phyloP scores from a whole-genome alignment of 2,797 vertebrate genomes.

The Sebastes variabilis region DNA sequence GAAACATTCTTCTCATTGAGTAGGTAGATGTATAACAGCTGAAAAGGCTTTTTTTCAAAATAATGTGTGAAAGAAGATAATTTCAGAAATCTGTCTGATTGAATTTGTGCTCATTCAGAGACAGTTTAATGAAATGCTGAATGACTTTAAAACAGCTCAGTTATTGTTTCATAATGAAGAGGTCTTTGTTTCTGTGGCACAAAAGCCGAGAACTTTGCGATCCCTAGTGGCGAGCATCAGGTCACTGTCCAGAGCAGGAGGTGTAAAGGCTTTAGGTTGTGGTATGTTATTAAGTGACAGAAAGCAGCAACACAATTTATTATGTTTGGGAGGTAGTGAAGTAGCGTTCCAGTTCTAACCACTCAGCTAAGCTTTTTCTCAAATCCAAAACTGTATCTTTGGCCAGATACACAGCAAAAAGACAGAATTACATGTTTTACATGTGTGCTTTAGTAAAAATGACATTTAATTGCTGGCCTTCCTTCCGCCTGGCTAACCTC shows the following conservation, averaged over 20 bases:
- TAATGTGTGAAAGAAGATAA: no score
- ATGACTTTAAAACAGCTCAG: no score
- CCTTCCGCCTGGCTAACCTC: slow-evolving; percentile 15
- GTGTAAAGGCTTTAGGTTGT: neutral
- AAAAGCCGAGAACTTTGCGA: no score
- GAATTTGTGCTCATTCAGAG: no score
- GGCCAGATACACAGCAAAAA: neutral
- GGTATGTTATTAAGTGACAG: neutral
- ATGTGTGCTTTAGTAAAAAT: slow-evolving; percentile 6
- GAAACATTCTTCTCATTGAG: no score
- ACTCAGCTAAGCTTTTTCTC: neutral
- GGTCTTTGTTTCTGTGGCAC: no score
- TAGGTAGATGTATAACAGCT: no score
- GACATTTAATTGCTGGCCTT: slow-evolving; percentile 29
- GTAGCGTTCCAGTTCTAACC: neutral
- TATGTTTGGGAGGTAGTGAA: neutral
- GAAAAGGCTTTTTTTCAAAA: no score
- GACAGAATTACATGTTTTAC: neutral
- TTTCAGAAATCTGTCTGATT: no score
- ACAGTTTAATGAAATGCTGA: no score
- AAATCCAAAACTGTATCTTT: neutral
- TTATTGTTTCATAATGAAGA: no score
- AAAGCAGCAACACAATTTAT: neutral
- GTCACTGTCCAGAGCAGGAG: neutral
- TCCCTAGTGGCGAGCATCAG: neutral